These are phyloP conservation scores for Porites lutea DNA, from an alignment of 64 coral and sea anemone species.

Conservation along the genomic window DNA sequence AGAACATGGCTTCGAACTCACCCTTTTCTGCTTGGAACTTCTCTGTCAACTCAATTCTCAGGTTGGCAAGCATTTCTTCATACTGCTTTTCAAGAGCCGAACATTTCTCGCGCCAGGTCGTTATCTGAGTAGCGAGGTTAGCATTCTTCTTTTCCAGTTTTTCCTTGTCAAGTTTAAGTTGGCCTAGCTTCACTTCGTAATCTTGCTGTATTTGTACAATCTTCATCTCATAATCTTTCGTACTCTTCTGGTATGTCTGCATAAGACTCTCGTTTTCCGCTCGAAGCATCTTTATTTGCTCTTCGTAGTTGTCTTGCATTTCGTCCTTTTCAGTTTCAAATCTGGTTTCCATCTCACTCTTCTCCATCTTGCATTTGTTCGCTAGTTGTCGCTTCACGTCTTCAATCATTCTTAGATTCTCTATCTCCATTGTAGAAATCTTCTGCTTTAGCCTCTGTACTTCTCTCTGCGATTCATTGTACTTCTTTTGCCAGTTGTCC, in stretches of 20 bases:
- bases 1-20: constrained; percentile 47
- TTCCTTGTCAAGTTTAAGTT: constrained; percentile 48
- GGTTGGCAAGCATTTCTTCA: constrained; percentile 35
- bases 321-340: constrained; percentile 42
- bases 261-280: constrained; percentile 50
- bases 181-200: constrained; percentile 55
- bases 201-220: constrained; percentile 58
- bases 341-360: constrained; percentile 25
- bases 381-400: constrained; percentile 15
- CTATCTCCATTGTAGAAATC: constrained; percentile 30
- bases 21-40: constrained; percentile 34
- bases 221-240: constrained; percentile 66
- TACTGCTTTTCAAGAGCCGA: constrained; percentile 19
- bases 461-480: constrained; percentile 46
- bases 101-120: constrained; percentile 14
- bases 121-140: background rate
- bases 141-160: constrained; percentile 51
- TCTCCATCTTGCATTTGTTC: constrained; percentile 60
- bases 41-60: constrained; percentile 39
- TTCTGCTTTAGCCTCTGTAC: constrained; percentile 42
- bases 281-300: constrained; percentile 7
- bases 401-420: constrained; percentile 42
- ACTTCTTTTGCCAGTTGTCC: constrained; percentile 65
- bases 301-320: constrained; percentile 53
- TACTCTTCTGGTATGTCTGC: constrained; percentile 41